Evolutionary conservation across 2,797 vertebrate genomes (phyloP), one percentile per base, ranked within the genome.

Genomic region (Sardinella longiceps): DNA sequence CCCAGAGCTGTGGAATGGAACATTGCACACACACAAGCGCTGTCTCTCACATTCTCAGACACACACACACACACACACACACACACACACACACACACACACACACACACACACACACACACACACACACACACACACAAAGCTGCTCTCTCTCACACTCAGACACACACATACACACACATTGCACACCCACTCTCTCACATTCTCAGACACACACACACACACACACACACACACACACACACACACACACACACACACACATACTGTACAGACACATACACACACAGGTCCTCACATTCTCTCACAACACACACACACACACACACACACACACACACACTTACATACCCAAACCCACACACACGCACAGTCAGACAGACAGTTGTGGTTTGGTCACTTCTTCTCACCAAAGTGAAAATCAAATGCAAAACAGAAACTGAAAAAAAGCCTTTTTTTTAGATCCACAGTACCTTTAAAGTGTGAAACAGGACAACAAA

Each of bases 1-100:
- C 84, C 86, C 87, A 86, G 70, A 87, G 82, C 88, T 89, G 87
- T 88, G 84, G 87, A 86, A 88, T 87, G 88, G 87, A 90, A 87
- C 87, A 90, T 87, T 88, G 87, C 81, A 87, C 81, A 48, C 51
- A n/a, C 1, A 28, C 50, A 77, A 18, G 1, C 14, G 18, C 33
- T 20, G n/a, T n/a, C n/a, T n/a, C n/a, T n/a, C n/a, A n/a, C n/a
- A n/a, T n/a, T n/a, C n/a, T n/a, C n/a, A n/a, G n/a, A 28, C n/a
- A 25, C 58, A 60, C n/a, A 60, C 11, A 30, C 11, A 66, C 28
- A 33, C 28, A 66, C 12, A 66, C 28, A 28, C 12, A 66, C 12
- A 66, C 60, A 39, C 23, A 58, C 53, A n/a, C 23, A n/a, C 23
- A n/a, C 53, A n/a, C 23, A 58, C 23, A 7, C n/a, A 25, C 23